Evolutionary conservation across 2,797 vertebrate species (phyloP).

Genomic region (Acipenser oxyrinchus): DNA sequence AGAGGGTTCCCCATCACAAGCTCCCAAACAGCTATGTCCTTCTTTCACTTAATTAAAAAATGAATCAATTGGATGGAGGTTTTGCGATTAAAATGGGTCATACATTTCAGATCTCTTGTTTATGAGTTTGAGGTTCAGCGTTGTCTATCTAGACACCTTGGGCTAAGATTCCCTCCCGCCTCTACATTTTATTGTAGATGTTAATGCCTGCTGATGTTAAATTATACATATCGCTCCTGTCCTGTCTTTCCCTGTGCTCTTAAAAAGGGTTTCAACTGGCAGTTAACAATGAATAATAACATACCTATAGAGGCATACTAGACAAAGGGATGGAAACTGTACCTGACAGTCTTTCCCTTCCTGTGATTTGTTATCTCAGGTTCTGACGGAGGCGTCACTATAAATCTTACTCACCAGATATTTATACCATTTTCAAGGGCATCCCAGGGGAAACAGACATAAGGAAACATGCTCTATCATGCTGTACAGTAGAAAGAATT

Average conservation of each 20-base stretch:
- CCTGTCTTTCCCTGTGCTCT: constrained; percentile 29
- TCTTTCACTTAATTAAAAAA: constrained; percentile 60
- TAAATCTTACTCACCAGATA: constrained; percentile 28
- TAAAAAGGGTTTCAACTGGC: constrained; percentile 27
- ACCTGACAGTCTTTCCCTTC: constrained; percentile 40
- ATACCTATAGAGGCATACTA: constrained; percentile 30
- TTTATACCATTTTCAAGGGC: too few species aligned
- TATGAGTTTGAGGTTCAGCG: constrained; percentile 35
- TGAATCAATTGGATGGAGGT: constrained; percentile 50
- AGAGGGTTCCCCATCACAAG: constrained; percentile 24
- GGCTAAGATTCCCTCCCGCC: constrained; percentile 32
- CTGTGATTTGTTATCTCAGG: constrained; percentile 33
- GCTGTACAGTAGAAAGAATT: too few species aligned
- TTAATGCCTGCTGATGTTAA: constrained; percentile 45
- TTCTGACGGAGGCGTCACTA: constrained; percentile 32
- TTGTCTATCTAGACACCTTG: constrained; percentile 45
- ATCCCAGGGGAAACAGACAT: too few species aligned
- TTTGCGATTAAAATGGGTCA: constrained; percentile 54
- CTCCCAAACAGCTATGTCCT: constrained; percentile 29
- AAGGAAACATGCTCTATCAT: too few species aligned
- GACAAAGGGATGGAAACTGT: constrained; percentile 16
- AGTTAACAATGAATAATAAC: constrained; percentile 43
- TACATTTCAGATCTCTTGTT: constrained; percentile 36
- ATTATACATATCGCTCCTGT: constrained; percentile 45
- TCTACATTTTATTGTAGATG: constrained; percentile 34